phyloP scores from a whole-genome alignment of 2,797 vertebrate species.

The Falco biarmicus region DNA sequence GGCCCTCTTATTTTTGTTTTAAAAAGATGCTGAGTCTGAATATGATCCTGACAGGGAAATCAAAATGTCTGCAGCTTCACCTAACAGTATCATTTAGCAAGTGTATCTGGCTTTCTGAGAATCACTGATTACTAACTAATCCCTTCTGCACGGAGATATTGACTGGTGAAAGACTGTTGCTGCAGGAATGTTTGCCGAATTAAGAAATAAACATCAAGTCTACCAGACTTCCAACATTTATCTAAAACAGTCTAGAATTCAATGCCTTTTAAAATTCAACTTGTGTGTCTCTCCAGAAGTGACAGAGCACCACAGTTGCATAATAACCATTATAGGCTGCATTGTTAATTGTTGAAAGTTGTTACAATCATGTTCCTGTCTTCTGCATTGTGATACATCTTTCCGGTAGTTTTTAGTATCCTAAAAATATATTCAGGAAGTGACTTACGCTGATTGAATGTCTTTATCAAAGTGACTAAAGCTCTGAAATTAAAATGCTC shows the following conservation, averaged over 20 bases:
- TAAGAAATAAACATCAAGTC: background rate
- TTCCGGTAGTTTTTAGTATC: background rate
- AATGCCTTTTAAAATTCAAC: background rate
- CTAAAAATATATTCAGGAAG: background rate
- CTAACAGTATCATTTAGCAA: background rate
- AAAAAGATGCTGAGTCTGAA: background rate
- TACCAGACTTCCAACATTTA: background rate
- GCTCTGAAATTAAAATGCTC: background rate
- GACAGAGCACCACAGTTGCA: rapidly evolving
- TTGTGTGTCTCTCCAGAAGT: background rate
- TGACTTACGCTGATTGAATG: background rate
- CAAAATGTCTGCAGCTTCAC: background rate
- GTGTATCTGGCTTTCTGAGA: background rate
- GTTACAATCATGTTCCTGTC: background rate
- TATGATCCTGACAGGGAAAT: background rate
- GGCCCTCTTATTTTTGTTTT: background rate
- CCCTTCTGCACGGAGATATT: background rate
- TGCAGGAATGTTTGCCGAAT: background rate
- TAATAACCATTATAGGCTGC: background rate
- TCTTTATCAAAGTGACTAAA: background rate
- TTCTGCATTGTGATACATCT: background rate
- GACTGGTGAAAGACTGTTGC: background rate
- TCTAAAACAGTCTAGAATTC: background rate
- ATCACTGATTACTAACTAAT: background rate
- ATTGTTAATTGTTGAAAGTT: background rate